These are phyloP conservation scores for Cyanoderma ruficeps DNA, from an alignment of 2,113 vertebrate species.

Conservation along the genomic window DNA sequence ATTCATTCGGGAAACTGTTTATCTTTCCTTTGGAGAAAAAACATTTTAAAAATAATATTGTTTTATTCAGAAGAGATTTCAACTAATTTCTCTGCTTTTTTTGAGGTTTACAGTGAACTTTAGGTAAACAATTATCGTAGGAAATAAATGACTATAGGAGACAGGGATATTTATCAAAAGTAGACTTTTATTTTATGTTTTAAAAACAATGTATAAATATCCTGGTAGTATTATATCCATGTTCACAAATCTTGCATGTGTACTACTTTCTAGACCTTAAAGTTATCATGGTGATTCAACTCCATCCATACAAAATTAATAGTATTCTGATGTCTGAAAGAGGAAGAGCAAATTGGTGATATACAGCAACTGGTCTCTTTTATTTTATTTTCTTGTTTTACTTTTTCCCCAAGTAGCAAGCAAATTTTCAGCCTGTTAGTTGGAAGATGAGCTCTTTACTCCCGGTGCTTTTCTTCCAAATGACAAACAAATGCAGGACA, in stretches of 20 bases:
- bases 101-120: not conserved
- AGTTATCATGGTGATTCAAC: not conserved
- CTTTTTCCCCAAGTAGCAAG: not conserved
- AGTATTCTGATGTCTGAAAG: not conserved
- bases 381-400: not conserved
- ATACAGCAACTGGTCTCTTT: not conserved
- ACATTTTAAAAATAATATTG: not conserved
- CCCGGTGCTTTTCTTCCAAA: not conserved
- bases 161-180: not conserved
- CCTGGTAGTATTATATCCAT: not conserved
- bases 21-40: slow-evolving; percentile 21
- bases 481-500: not conserved
- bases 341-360: not conserved
- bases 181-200: not conserved
- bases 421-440: not conserved
- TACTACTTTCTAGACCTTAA: not conserved
- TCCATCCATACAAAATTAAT: not conserved
- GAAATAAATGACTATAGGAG: not conserved
- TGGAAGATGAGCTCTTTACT: not conserved
- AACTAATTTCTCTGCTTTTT: not conserved
- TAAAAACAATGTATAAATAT: not conserved
- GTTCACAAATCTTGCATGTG: not conserved
- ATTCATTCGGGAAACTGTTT: slow-evolving; percentile 30
- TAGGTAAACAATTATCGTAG: not conserved
- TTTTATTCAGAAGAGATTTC: slow-evolving; percentile 1